These are phyloP conservation scores for Peromyscus nudipes DNA, from an alignment of 2,797 vertebrate genomes.

Conservation along the genomic window DNA sequence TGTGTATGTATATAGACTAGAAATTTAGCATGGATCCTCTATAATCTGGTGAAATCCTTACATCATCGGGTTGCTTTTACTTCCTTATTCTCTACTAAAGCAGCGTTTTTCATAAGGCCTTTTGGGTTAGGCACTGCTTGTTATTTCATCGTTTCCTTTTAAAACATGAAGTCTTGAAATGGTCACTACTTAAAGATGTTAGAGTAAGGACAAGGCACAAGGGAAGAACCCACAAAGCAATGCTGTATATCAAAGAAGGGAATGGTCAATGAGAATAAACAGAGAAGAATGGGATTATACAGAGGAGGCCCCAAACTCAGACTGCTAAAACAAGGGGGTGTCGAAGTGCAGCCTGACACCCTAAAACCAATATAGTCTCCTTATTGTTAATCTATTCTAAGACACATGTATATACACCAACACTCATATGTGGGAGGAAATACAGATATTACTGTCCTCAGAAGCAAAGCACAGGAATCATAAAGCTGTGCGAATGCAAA, in stretches of 20 bases:
- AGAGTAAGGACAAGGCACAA: neutral
- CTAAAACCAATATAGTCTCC: neutral
- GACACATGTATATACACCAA: neutral
- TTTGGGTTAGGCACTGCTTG: neutral
- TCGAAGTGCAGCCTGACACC: neutral
- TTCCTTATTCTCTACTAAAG: constrained; percentile 14
- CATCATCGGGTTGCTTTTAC: neutral
- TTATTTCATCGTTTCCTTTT: constrained; percentile 1
- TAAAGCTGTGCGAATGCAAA: neutral
- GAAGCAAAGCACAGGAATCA: neutral
- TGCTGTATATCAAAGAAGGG: neutral
- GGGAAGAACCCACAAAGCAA: constrained; percentile 15
- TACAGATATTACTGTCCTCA: neutral
- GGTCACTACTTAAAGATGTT: neutral
- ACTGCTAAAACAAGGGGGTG: neutral
- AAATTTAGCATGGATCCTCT: constrained; percentile 30
- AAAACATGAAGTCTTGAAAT: constrained; percentile 13
- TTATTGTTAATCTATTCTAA: constrained; percentile 8
- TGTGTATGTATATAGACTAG: neutral
- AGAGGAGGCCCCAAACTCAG: neutral
- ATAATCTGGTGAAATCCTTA: neutral
- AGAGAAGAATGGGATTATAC: neutral
- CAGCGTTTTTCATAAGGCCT: neutral
- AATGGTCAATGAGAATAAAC: constrained; percentile 16
- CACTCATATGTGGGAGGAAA: neutral